Base-by-base conservation (phyloP, 2,797 vertebrate genomes). In the Fundulus diaphanus region DNA sequence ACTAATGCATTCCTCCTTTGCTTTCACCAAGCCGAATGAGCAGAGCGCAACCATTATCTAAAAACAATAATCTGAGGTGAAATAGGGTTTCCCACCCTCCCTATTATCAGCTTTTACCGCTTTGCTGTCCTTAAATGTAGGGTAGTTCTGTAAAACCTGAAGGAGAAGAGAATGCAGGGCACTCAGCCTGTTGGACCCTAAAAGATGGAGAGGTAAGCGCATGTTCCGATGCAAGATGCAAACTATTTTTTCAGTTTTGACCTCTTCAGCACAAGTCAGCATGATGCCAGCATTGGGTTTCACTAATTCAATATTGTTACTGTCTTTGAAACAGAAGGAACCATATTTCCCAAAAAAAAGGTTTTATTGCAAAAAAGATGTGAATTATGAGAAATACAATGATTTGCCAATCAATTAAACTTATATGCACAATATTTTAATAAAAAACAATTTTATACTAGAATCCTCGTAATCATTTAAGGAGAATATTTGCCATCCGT, bases 121-220 rank as follows among this genome's bases (percentile, higher is more conserved):
- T 93, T 92, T 95, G 92, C 90, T 96, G 81, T 96, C 91, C 93
- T 94, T 83, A 91, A 92, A 92, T 90, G 84, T 95, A 96, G 95
- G 93, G 82, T 92, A 94, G 91, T 85, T 93, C 94, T 94, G 87
- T 93, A 88, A 93, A 90, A 73, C 77, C 85, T n/a, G 83, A 78
- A 1, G 93, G 81, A 79, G 93, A 88, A 68, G 85, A 80, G 31
- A 88, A 78, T 74, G 82, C n/a, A 84, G 77, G 72, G 42, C 70
- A 42, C 16, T 8, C 77, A n/a, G 70, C 80, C 74, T 90, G 88
- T 66, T 95, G 94, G 95, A 94, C 82, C 72, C 2, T 92, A 80
- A 92, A 88, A 66, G 88, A 92, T 68, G 91, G 93, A 79, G 86
- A 95, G 76, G 95, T 96, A 93, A 95, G 94, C 92, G 74, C 71